These are phyloP conservation scores for Donacobius atricapilla DNA, from an alignment of 2,113 vertebrate genomes.

Conservation along the genomic window DNA sequence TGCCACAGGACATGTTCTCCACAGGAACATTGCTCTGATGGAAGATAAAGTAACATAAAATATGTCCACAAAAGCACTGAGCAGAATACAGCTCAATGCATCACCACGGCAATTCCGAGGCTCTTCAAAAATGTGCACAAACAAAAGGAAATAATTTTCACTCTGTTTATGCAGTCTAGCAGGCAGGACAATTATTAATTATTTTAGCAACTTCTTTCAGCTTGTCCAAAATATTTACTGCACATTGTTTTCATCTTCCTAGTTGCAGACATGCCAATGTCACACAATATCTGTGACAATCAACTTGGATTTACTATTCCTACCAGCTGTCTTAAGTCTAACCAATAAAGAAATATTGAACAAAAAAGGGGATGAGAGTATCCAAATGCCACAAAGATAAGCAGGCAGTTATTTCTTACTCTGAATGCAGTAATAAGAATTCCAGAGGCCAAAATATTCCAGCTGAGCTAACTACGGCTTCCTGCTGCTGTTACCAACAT, in stretches of 20 bases:
- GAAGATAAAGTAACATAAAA: neutral
- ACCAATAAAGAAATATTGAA: neutral
- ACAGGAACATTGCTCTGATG: neutral
- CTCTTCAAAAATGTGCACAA: neutral
- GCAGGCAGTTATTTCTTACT: conserved; percentile 9
- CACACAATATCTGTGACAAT: conserved; percentile 9
- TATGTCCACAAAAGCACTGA: neutral
- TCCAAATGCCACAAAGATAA: neutral
- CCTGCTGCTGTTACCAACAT: conserved; percentile 32
- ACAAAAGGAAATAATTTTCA: neutral
- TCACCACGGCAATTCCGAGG: neutral
- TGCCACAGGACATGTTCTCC: neutral
- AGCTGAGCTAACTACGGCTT: conserved; percentile 24
- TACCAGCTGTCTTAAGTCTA: conserved; percentile 1
- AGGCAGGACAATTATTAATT: neutral
- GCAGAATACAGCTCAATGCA: neutral
- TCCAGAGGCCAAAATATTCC: conserved; percentile 20
- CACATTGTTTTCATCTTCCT: conserved; percentile 44
- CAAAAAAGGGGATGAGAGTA: neutral
- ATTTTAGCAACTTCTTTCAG: conserved; percentile 34
- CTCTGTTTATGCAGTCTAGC: neutral
- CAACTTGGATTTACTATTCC: neutral
- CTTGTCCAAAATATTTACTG: conserved; percentile 45
- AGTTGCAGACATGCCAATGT: neutral
- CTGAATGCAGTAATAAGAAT: neutral